Conservation (phyloP, 2,797 vertebrate genomes). For the Brachyalestes nurse region DNA sequence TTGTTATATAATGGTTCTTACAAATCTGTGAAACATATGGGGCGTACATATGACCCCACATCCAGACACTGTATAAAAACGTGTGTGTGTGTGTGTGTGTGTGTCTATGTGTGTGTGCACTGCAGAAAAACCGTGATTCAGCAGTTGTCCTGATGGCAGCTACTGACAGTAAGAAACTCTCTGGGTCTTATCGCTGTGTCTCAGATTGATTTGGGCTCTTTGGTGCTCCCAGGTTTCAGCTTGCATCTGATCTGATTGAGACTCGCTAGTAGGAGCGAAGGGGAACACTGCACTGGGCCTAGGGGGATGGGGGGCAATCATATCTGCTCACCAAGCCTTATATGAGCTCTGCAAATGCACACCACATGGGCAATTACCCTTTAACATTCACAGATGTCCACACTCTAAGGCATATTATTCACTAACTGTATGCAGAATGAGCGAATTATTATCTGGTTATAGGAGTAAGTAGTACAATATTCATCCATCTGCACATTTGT, state of each 20-base stretch:
- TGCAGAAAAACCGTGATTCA: conserved; percentile 48
- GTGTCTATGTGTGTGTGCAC: conserved; percentile 11
- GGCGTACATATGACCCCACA: not conserved
- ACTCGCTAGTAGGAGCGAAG: conserved; percentile 35
- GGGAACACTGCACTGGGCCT: conserved; percentile 14
- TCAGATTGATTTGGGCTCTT: conserved; percentile 54
- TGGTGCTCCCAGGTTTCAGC: conserved; percentile 49
- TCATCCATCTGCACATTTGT: not conserved
- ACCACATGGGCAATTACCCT: conserved; percentile 19
- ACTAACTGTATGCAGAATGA: not conserved
- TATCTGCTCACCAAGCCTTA: conserved; percentile 6
- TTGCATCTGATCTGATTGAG: conserved; percentile 51
- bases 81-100: conserved; percentile 2
- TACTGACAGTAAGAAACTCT: conserved; percentile 40
- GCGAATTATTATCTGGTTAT: not conserved
- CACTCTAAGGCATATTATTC: not conserved
- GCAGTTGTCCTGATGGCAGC: conserved; percentile 49
- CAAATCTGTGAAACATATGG: not conserved
- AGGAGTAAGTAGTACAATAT: not conserved
- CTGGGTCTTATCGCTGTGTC: conserved; percentile 48
- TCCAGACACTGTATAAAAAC: not conserved
- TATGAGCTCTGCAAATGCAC: conserved; percentile 19
- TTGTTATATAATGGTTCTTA: too few relatives aligned
- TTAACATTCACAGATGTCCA: conserved; percentile 2
- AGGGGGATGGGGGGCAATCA: conserved; percentile 18